Conservation (phyloP, 2,113 vertebrate species). For the Cynoglossus semilaevis region DNA sequence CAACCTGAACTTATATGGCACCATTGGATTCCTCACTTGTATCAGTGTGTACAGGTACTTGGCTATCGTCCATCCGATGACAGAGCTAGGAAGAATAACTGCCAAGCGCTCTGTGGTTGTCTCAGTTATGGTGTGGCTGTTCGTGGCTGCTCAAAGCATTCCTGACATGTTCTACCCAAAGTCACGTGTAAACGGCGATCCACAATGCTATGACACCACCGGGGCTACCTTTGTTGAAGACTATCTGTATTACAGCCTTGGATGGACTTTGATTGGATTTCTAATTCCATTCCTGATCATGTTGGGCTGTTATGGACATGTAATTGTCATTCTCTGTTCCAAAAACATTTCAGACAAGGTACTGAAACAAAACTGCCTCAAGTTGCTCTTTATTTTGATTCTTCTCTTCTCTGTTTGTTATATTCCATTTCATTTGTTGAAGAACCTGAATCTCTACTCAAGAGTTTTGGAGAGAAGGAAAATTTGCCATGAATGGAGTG, state of each 20-base stretch:
- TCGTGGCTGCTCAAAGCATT: constrained; percentile 70
- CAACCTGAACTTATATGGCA: constrained; percentile 83
- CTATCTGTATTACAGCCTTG: constrained; percentile 73
- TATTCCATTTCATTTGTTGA: constrained; percentile 78
- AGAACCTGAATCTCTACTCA: constrained; percentile 76
- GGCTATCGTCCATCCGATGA: constrained; percentile 80
- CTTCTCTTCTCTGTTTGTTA: constrained; percentile 81
- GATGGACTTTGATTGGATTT: constrained; percentile 73
- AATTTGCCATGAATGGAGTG: constrained; percentile 46
- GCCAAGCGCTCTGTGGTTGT: constrained; percentile 27
- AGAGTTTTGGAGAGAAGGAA: constrained; percentile 49
- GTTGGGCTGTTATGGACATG: constrained; percentile 77
- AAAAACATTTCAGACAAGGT: constrained; percentile 51
- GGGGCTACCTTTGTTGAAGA: rapidly evolving
- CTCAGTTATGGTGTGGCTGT: constrained; percentile 64
- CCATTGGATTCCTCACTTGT: constrained; percentile 83
- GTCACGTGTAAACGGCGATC: rapidly evolving
- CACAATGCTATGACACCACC: constrained; percentile 72
- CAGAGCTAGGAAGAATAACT: constrained; percentile 69
- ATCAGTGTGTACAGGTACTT: constrained; percentile 84
- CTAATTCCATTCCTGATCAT: constrained; percentile 74
- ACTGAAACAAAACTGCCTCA: constrained; percentile 71
- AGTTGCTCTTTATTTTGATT: constrained; percentile 71
- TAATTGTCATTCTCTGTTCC: constrained; percentile 66
- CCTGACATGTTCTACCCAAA: constrained; percentile 76